Conservation (phyloP, 2,113 vertebrate species). For the Saguinus imperator region DNA sequence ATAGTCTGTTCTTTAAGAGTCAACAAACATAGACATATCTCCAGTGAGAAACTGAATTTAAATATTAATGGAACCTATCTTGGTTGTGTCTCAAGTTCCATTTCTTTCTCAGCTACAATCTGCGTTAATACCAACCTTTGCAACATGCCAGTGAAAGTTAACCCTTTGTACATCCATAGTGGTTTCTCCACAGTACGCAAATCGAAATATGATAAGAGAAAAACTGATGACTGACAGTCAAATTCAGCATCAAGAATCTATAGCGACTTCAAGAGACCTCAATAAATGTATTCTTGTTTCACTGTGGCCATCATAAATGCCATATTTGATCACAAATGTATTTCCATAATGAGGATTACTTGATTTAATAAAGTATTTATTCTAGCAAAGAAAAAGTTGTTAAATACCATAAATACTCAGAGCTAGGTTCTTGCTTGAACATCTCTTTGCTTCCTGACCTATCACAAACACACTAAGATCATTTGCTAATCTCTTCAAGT, state of each 20-base stretch:
- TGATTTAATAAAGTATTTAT: conserved; percentile 41
- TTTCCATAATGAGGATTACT: conserved; percentile 51
- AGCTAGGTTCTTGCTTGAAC: not conserved
- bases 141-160: conserved; percentile 21
- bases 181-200: not conserved
- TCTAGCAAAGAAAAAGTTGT: not conserved
- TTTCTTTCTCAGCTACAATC: conserved; percentile 32
- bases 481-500: not conserved
- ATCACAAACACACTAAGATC: not conserved
- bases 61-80: conserved; percentile 55
- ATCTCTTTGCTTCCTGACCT: not conserved
- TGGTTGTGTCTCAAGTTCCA: not conserved
- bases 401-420: not conserved
- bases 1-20: conserved; percentile 34
- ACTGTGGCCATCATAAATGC: conserved; percentile 4
- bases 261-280: conserved; percentile 47
- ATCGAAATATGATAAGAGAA: not conserved
- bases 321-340: conserved; percentile 50
- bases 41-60: conserved; percentile 38
- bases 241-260: conserved; percentile 59
- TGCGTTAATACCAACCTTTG: conserved; percentile 38
- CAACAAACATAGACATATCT: conserved; percentile 37
- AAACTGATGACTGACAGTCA: conserved; percentile 28
- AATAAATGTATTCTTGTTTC: conserved; percentile 48
- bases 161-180: not conserved